Percentiles rank a stretch among this genome's conserved stretches.
Conservation (phyloP, 2,113 vertebrate species). For the Crotophaga sulcirostris region DNA sequence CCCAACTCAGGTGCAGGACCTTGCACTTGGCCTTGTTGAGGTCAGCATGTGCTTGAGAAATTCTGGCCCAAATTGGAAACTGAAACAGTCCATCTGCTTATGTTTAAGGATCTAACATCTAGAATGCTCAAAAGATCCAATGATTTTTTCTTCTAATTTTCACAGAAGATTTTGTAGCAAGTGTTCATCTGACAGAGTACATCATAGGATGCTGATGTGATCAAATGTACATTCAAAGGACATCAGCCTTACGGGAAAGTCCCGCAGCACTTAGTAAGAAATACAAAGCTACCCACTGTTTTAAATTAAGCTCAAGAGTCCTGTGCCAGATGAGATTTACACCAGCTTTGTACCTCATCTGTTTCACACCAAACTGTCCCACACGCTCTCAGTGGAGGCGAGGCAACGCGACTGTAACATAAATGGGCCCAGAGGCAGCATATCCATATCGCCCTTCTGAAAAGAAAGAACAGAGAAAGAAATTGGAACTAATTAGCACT, state of each 20-base stretch:
- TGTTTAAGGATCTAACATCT: not conserved
- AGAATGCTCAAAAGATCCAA: not conserved
- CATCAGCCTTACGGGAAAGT: not conserved
- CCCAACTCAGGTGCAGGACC: too few relatives aligned
- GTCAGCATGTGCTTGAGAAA: not conserved
- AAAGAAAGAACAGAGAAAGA: not conserved
- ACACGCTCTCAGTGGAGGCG: fast-evolving
- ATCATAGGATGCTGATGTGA: not conserved
- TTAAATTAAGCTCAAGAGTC: not conserved
- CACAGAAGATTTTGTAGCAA: not conserved
- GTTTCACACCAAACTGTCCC: not conserved
- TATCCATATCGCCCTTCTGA: not conserved
- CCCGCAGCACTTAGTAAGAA: not conserved
- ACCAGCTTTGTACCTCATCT: not conserved
- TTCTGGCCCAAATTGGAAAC: not conserved
- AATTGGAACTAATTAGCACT: not conserved
- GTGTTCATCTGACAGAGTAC: not conserved
- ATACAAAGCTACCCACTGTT: not conserved
- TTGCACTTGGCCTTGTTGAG: too few relatives aligned
- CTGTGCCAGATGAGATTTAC: not conserved
- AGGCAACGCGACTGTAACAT: not conserved
- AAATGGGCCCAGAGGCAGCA: not conserved
- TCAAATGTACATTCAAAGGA: not conserved
- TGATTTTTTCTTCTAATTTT: not conserved
- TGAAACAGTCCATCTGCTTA: not conserved